A percentile compares a stretch with the other conserved stretches of the same genome.
phyloP scores from a whole-genome alignment of 2,888 invertebrate species.

The Cyclophora albipunctata region DNA sequence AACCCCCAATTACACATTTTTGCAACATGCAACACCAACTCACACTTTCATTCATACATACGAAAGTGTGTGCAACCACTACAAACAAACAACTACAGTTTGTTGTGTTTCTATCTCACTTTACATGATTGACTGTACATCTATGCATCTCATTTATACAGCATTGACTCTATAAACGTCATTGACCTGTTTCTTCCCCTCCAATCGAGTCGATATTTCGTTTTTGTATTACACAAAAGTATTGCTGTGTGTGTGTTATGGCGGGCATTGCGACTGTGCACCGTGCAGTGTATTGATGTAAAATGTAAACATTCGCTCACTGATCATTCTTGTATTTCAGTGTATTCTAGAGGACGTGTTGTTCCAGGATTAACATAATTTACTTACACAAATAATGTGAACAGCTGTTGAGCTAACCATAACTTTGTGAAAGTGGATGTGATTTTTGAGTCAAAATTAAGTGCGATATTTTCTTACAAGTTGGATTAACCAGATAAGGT shows the following conservation, averaged over 20 bases:
- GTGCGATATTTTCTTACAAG: constrained; percentile 12
- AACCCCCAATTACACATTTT: too few species aligned
- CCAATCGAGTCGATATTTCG: constrained; percentile 47
- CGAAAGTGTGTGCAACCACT: neutral
- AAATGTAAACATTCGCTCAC: constrained; percentile 53
- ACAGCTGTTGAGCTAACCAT: constrained; percentile 46
- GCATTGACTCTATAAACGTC: constrained; percentile 42
- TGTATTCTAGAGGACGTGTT: constrained; percentile 55
- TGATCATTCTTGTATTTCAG: constrained; percentile 55
- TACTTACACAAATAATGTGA: constrained; percentile 33
- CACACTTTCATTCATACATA: too few species aligned
- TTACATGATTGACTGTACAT: constrained; percentile 9
- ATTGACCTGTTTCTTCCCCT: constrained; percentile 59
- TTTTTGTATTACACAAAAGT: constrained; percentile 17
- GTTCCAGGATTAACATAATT: constrained; percentile 34
- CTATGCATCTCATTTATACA: constrained; percentile 28
- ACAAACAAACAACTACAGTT: constrained; percentile 15
- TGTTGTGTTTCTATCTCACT: constrained; percentile 44
- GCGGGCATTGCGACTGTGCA: constrained; percentile 44
- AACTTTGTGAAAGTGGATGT: constrained; percentile 25
- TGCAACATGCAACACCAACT: too few species aligned
- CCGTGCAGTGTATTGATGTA: constrained; percentile 46
- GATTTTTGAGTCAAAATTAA: constrained; percentile 18
- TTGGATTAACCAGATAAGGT: too few species aligned
- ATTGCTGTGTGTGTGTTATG: constrained; percentile 43